These are phyloP conservation scores for Ecliptopera silaceata DNA, from an alignment of 2,888 invertebrate species.

Conservation along the genomic window DNA sequence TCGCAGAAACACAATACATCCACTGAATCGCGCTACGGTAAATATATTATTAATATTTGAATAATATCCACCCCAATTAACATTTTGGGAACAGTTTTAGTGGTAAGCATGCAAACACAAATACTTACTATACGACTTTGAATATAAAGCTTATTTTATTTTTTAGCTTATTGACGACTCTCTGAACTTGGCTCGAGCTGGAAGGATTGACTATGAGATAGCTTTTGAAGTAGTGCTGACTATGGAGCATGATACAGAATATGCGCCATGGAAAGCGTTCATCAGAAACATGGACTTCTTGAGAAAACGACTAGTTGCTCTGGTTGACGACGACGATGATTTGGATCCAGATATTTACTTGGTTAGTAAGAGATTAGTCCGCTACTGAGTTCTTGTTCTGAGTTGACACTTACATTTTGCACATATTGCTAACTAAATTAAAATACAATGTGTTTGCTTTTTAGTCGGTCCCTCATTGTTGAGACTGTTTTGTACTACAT, in stretches of 20 bases:
- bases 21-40: conserved; percentile 86
- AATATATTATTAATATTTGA: no score
- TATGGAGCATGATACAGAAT: conserved; percentile 87
- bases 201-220: conserved; percentile 83
- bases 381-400: no score
- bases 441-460: no score
- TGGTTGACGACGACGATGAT: conserved; percentile 54
- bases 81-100: no score
- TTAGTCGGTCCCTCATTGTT: no score
- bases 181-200: conserved; percentile 86
- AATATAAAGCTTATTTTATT: background rate
- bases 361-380: no score
- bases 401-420: no score
- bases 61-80: no score
- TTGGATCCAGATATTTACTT: conserved; percentile 67
- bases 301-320: conserved; percentile 57
- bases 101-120: no score
- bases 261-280: conserved; percentile 87
- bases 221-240: conserved; percentile 88
- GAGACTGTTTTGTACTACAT: no score
- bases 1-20: conserved; percentile 82
- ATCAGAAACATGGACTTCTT: conserved; percentile 74
- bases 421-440: no score
- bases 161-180: conserved; percentile 89
- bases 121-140: no score